Evolutionary conservation across 1,140 invertebrate genomes (phyloP).

Genomic region (Papilio aristodemus): DNA sequence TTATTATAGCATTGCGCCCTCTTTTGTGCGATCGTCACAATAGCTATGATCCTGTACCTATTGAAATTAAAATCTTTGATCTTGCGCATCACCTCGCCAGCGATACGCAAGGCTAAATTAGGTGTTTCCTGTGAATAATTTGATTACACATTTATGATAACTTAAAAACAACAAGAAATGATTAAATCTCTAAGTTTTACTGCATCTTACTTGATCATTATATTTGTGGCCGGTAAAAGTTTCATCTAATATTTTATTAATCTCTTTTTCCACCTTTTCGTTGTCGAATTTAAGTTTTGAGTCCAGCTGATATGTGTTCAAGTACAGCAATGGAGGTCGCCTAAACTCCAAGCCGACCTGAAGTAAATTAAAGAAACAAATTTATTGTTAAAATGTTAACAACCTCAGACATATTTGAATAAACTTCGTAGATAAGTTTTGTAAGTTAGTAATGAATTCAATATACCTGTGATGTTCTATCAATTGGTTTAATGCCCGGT

Average conservation of each 20-base stretch:
- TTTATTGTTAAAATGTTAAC: background rate
- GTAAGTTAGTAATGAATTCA: background rate
- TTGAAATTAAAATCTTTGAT: slow-evolving; percentile 61
- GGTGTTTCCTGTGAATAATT: slow-evolving; percentile 58
- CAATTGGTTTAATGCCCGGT: slow-evolving; percentile 58
- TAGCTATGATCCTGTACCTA: slow-evolving; percentile 60
- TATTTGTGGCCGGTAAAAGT: slow-evolving; percentile 63
- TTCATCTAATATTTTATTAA: slow-evolving; percentile 52
- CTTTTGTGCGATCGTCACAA: slow-evolving; percentile 61
- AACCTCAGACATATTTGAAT: too few relatives aligned
- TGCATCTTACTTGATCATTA: slow-evolving; percentile 52
- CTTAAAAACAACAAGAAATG: background rate
- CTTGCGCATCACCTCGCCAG: slow-evolving; percentile 62
- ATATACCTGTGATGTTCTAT: slow-evolving; percentile 58
- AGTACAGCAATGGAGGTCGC: slow-evolving; percentile 51
- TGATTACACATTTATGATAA: too few relatives aligned
- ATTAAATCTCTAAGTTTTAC: background rate
- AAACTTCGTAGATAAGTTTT: too few relatives aligned
- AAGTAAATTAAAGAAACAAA: slow-evolving; percentile 35
- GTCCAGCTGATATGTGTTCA: slow-evolving; percentile 63
- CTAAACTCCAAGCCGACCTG: slow-evolving; percentile 66
- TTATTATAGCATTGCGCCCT: slow-evolving; percentile 69
- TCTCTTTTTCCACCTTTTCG: slow-evolving; percentile 43
- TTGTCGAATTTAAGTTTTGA: slow-evolving; percentile 47
- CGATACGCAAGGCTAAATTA: slow-evolving; percentile 54